A percentile compares a stretch with the other conserved stretches of the same genome.
These are phyloP conservation scores for Naja naja DNA, from an alignment of 2,113 vertebrate genomes.

Conservation along the genomic window DNA sequence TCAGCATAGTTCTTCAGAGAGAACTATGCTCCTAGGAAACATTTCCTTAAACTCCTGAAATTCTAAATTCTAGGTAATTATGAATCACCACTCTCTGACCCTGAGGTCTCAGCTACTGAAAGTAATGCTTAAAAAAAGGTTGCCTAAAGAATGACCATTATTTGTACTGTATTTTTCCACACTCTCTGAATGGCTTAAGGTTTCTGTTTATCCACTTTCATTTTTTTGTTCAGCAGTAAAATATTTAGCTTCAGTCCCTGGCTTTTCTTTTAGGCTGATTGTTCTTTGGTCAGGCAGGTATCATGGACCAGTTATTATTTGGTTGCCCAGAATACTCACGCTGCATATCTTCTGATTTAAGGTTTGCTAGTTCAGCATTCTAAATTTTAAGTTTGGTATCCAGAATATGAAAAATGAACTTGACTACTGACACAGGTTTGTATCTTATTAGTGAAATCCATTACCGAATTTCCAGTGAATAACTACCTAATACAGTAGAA, in stretches of 20 bases:
- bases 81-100: not conserved
- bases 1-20: not conserved
- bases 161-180: not conserved
- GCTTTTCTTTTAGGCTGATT: not conserved
- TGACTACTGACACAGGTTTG: not conserved
- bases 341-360: not conserved
- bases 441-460: not conserved
- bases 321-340: not conserved
- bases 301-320: not conserved
- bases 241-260: not conserved
- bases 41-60: not conserved
- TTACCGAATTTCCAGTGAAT: not conserved
- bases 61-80: not conserved
- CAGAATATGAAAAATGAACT: not conserved
- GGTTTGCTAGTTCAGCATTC: not conserved
- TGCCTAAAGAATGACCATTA: not conserved
- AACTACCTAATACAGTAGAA: not conserved
- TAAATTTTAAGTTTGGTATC: not conserved
- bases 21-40: not conserved
- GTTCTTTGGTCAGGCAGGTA: not conserved
- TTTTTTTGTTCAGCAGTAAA: not conserved
- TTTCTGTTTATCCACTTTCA: not conserved
- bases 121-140: not conserved
- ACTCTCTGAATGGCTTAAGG: not conserved
- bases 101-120: not conserved